Percentiles rank a stretch among this genome's conserved stretches.
Conservation (phyloP, 2,797 vertebrate genomes). For the Rhinatrema bivittatum region DNA sequence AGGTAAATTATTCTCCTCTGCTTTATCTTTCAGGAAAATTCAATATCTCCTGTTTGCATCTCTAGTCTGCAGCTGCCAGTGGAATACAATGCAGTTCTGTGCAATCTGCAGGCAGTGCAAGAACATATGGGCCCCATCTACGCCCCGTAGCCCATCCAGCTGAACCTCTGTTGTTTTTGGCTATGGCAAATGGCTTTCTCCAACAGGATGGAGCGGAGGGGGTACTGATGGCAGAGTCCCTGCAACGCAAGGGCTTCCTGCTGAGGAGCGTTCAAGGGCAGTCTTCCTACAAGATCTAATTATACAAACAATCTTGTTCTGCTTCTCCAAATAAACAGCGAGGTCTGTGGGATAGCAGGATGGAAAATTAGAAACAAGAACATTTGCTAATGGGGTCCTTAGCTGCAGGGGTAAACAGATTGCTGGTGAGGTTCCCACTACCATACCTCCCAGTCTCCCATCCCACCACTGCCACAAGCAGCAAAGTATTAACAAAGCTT, state of each 20-base stretch:
- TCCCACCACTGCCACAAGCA: not conserved
- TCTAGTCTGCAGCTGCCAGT: not conserved
- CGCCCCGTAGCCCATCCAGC: not conserved
- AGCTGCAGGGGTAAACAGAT: conserved; percentile 58
- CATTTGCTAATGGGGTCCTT: conserved; percentile 50
- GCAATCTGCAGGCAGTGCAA: not conserved
- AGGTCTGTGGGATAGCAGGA: conserved; percentile 40
- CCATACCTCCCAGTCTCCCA: conserved; percentile 20
- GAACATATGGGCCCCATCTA: not conserved
- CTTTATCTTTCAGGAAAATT: not conserved
- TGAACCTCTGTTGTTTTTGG: conserved; percentile 29
- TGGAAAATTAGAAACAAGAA: conserved; percentile 54
- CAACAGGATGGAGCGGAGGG: conserved; percentile 4
- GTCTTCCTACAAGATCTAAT: conserved; percentile 48
- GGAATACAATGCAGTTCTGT: conserved; percentile 11
- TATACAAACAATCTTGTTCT: conserved; percentile 54
- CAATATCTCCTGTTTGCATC: not conserved
- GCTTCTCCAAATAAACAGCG: conserved; percentile 60
- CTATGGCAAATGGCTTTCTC: not conserved
- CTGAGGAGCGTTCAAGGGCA: conserved; percentile 45
- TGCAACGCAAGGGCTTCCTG: conserved; percentile 40
- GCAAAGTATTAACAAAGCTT: conserved; percentile 31
- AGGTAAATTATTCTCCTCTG: not conserved
- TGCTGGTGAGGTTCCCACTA: conserved; percentile 32
- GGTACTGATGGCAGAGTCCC: conserved; percentile 1